Evolutionary conservation across 1,140 invertebrate species (phyloP).

Genomic region (Drosophila grimshawi): DNA sequence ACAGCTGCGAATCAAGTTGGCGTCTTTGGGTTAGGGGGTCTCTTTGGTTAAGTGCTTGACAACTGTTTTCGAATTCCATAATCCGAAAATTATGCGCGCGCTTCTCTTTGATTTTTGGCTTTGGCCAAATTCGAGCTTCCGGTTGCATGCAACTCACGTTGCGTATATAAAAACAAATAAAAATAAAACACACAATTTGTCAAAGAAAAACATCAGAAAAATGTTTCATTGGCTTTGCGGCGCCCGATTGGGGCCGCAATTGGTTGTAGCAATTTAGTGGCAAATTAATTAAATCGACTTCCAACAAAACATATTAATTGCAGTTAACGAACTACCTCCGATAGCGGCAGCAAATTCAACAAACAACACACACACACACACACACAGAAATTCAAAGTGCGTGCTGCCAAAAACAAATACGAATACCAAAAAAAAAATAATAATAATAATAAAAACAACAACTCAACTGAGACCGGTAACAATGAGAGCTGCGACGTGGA

Average conservation of each 20-base stretch:
- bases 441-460: conserved; percentile 18
- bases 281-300: conserved; percentile 65
- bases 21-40: no score
- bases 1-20: conserved; percentile 35
- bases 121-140: conserved; percentile 60
- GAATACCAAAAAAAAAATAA: conserved; percentile 41
- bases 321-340: conserved; percentile 76
- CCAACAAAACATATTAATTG: conserved; percentile 73
- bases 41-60: neutral
- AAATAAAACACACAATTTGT: conserved; percentile 34
- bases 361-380: conserved; percentile 9
- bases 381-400: conserved; percentile 23
- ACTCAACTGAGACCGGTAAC: conserved; percentile 37
- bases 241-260: conserved; percentile 39
- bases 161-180: conserved; percentile 41
- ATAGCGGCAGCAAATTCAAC: conserved; percentile 40
- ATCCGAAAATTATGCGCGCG: conserved; percentile 31
- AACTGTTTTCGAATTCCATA: conserved; percentile 23
- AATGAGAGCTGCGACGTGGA: conserved; percentile 61
- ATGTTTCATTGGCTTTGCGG: conserved; percentile 49
- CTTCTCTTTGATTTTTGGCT: conserved; percentile 54
- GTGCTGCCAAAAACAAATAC: conserved; percentile 15
- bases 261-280: conserved; percentile 40
- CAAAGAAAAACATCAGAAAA: conserved; percentile 16
- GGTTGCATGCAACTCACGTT: conserved; percentile 28